phyloP scores from a whole-genome alignment of 92 coral and sea anemone species.

The Epizoanthus fatuus region DNA sequence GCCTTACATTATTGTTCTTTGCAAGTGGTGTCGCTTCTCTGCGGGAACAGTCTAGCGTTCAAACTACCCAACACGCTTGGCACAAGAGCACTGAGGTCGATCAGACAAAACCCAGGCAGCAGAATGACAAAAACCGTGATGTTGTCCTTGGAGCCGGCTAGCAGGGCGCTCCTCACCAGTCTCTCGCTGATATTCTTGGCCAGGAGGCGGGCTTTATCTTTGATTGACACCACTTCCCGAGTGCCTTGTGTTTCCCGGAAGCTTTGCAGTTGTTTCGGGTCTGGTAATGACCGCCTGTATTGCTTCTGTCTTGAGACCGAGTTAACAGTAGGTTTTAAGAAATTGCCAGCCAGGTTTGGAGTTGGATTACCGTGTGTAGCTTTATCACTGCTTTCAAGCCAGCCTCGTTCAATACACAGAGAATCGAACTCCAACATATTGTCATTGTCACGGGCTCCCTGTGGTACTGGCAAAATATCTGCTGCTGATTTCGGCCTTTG shows the following conservation, averaged over 20 bases:
- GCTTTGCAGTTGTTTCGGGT: constrained; percentile 58
- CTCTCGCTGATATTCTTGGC: constrained; percentile 88
- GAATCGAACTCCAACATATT: not conserved
- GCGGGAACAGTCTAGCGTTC: not conserved
- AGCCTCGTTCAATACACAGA: not conserved
- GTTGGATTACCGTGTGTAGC: not conserved
- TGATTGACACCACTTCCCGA: constrained; percentile 41
- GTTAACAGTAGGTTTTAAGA: not conserved
- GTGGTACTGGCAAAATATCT: not conserved
- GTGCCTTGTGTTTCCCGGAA: constrained; percentile 4
- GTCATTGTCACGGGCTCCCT: not conserved
- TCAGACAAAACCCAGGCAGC: constrained; percentile 89
- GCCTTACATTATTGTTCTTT: not conserved
- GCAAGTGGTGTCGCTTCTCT: not conserved
- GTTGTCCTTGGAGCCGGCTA: constrained; percentile 91
- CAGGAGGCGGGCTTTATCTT: constrained; percentile 83
- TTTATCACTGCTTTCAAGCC: not conserved
- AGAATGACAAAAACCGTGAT: constrained; percentile 84
- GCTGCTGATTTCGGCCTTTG: not conserved
- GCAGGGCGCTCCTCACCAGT: constrained; percentile 88
- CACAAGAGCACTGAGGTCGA: constrained; percentile 67
- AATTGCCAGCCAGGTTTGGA: not conserved
- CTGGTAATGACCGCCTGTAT: constrained; percentile 76
- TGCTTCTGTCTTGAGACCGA: not conserved
- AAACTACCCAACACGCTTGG: constrained; percentile 49